Evolutionary conservation across 2,797 vertebrate genomes (phyloP).

Genomic region (Cossypha heuglini): DNA sequence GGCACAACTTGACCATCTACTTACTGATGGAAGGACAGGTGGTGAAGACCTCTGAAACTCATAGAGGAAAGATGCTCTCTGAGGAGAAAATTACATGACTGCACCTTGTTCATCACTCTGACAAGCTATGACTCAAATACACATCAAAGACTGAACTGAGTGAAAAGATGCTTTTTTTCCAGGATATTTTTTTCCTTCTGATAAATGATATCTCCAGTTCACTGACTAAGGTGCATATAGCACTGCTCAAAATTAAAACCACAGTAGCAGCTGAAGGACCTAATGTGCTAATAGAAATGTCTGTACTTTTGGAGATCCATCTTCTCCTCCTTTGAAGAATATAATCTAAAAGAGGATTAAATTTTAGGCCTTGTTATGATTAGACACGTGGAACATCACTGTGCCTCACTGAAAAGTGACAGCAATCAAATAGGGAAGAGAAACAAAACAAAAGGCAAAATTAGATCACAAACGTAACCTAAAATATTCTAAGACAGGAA

Average conservation of each 20-base stretch:
- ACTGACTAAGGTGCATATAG: neutral
- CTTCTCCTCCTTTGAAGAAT: neutral
- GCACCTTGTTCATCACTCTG: neutral
- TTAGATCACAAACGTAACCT: neutral
- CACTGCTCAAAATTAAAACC: neutral
- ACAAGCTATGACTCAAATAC: neutral
- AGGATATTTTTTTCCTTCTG: neutral
- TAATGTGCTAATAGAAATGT: neutral
- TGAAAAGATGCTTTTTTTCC: neutral
- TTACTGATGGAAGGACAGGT: neutral
- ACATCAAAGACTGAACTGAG: neutral
- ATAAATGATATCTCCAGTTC: neutral
- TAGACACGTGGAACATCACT: neutral
- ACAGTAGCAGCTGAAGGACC: neutral
- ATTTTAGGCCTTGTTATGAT: neutral
- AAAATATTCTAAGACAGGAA: neutral
- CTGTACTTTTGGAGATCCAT: neutral
- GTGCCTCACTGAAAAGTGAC: neutral
- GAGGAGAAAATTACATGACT: neutral
- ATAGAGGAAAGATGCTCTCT: neutral
- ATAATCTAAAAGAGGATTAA: neutral
- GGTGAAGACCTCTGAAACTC: neutral
- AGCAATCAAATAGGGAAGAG: neutral
- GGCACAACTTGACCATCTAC: neutral
- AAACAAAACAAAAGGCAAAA: slow-evolving; percentile 20